phyloP scores from a whole-genome alignment of 2,888 invertebrate genomes.

The Archips crataeganus region DNA sequence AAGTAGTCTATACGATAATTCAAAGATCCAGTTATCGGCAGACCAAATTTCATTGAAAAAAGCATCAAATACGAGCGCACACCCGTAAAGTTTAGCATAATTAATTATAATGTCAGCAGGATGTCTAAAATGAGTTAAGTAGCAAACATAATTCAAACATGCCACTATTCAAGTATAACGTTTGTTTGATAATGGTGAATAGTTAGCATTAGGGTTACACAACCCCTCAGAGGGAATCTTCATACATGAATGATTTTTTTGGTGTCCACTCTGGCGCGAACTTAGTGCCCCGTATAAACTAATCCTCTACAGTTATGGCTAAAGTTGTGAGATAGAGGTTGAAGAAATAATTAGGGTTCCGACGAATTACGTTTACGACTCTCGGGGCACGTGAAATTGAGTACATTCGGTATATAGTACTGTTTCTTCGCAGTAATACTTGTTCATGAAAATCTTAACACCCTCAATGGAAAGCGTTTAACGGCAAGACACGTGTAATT shows the following conservation, averaged over 20 bases:
- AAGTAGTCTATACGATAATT: no score
- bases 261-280: conserved; percentile 40
- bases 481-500: not conserved
- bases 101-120: not conserved
- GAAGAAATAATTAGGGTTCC: conserved; percentile 19
- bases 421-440: not conserved
- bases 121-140: not conserved
- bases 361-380: conserved; percentile 12
- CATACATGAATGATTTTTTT: conserved; percentile 43
- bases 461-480: not conserved
- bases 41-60: no score
- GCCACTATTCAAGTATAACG: conserved; percentile 2
- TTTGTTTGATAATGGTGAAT: conserved; percentile 21
- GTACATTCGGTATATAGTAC: not conserved
- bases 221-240: conserved; percentile 40
- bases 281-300: conserved; percentile 35
- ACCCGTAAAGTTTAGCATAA: no score
- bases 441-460: conserved; percentile 3
- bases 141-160: not conserved
- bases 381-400: not conserved
- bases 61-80: no score
- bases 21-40: no score
- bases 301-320: conserved; percentile 34
- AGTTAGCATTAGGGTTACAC: conserved; percentile 36
- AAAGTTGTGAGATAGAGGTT: conserved; percentile 32